Evolutionary conservation across 2,113 vertebrate species (phyloP).

Genomic region (Gyps fulvus): DNA sequence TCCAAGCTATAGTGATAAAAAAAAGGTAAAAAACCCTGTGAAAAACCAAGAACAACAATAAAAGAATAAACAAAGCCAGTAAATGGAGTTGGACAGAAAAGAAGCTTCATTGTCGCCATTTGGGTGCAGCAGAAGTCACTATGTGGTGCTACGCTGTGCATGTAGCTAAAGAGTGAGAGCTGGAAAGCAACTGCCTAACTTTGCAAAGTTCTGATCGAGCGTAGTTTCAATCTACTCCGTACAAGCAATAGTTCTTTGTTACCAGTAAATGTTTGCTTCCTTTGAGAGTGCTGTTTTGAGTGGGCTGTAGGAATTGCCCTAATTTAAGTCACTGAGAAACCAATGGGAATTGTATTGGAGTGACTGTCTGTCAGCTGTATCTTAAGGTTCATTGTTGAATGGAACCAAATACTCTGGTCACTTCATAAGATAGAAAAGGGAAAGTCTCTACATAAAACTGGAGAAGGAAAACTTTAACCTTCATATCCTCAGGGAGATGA

Average conservation of each 20-base stretch:
- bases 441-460: background rate
- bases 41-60: background rate
- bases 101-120: background rate
- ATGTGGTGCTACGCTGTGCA: accelerated
- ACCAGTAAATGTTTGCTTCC: background rate
- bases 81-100: background rate
- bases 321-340: background rate
- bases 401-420: background rate
- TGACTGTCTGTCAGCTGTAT: background rate
- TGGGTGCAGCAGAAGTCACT: background rate
- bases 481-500: background rate
- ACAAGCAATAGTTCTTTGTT: background rate
- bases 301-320: background rate
- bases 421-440: background rate
- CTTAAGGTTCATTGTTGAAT: background rate
- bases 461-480: background rate
- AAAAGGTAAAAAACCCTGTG: background rate
- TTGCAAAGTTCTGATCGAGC: background rate
- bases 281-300: background rate
- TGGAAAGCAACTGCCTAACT: background rate
- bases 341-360: background rate
- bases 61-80: background rate
- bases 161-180: background rate
- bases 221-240: background rate
- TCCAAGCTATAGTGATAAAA: background rate